These are phyloP conservation scores for Eristalis tenax DNA, from an alignment of 2,888 invertebrate species.

Conservation along the genomic window DNA sequence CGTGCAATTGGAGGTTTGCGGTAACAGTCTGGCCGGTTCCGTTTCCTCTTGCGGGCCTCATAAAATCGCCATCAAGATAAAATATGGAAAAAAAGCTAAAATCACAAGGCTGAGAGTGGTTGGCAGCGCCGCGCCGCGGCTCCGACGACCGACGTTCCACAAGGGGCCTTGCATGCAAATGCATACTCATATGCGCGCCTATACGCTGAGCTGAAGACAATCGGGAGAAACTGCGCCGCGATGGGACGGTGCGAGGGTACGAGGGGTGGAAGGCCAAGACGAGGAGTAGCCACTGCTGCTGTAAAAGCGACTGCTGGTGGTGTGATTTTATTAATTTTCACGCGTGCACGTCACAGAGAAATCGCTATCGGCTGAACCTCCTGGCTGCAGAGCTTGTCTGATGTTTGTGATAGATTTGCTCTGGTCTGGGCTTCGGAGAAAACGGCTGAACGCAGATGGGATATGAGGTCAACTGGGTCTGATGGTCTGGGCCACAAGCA, in stretches of 20 bases:
- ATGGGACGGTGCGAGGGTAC: not conserved
- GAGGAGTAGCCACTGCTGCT: slow-evolving; percentile 20
- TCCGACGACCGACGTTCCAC: not conserved
- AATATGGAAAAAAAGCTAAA: slow-evolving; percentile 58
- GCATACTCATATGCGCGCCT: not conserved
- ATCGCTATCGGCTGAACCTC: slow-evolving; percentile 34
- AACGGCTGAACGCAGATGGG: not conserved
- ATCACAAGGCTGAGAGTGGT: slow-evolving; percentile 45
- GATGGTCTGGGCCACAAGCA: too few species aligned
- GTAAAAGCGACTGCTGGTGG: slow-evolving; percentile 36
- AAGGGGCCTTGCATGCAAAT: slow-evolving; percentile 49
- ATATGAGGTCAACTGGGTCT: not conserved
- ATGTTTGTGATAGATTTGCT: not conserved
- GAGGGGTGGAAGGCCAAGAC: not conserved
- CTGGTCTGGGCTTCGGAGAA: not conserved
- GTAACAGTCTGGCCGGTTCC: slow-evolving; percentile 64
- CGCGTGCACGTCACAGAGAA: slow-evolving; percentile 52
- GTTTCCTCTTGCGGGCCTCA: slow-evolving; percentile 61
- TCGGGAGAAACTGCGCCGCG: slow-evolving; percentile 24
- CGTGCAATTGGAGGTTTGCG: slow-evolving; percentile 25
- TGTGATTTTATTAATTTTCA: slow-evolving; percentile 70
- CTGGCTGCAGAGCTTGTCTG: slow-evolving; percentile 4
- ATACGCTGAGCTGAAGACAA: slow-evolving; percentile 36
- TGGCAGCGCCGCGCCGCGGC: not conserved
- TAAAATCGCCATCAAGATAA: slow-evolving; percentile 71